Percentiles rank a stretch among this genome's conserved stretches.
Conservation (phyloP, 2,113 vertebrate species). For the Leptobrachium leishanense region DNA sequence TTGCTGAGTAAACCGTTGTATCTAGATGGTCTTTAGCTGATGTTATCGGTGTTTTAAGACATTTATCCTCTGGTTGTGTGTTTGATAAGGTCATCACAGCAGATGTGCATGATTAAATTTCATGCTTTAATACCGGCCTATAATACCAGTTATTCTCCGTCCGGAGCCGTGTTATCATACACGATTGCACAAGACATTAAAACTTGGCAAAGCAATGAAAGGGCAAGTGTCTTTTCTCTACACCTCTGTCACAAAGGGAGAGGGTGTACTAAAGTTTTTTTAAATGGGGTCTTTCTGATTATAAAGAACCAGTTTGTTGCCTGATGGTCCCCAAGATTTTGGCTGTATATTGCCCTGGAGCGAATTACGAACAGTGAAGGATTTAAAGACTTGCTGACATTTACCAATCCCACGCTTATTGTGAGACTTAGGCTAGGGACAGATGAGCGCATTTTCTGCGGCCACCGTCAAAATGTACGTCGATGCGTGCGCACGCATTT, state of each 20-base stretch:
- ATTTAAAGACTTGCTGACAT: too few relatives aligned
- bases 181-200: slow-evolving; percentile 37
- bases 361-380: too few relatives aligned
- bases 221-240: slow-evolving; percentile 31
- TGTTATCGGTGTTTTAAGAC: slow-evolving; percentile 28
- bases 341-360: too few relatives aligned
- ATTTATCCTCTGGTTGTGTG: slow-evolving; percentile 33
- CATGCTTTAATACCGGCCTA: slow-evolving; percentile 26
- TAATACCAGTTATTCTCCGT: slow-evolving; percentile 24
- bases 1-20: slow-evolving; percentile 13
- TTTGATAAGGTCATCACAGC: slow-evolving; percentile 34
- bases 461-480: too few relatives aligned
- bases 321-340: too few relatives aligned
- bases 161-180: neutral
- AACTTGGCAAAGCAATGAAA: slow-evolving; percentile 40
- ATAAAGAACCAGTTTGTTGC: neutral
- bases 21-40: slow-evolving; percentile 23
- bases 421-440: too few relatives aligned
- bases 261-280: slow-evolving; percentile 4
- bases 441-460: too few relatives aligned
- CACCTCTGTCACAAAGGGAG: slow-evolving; percentile 14
- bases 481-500: too few relatives aligned
- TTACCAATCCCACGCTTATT: too few relatives aligned
- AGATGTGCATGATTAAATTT: slow-evolving; percentile 43
- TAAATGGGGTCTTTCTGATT: neutral